Percentiles rank a stretch among this genome's conserved stretches.
These are phyloP conservation scores for Austrofundulus limnaeus DNA, from an alignment of 2,113 vertebrate genomes.

Conservation along the genomic window DNA sequence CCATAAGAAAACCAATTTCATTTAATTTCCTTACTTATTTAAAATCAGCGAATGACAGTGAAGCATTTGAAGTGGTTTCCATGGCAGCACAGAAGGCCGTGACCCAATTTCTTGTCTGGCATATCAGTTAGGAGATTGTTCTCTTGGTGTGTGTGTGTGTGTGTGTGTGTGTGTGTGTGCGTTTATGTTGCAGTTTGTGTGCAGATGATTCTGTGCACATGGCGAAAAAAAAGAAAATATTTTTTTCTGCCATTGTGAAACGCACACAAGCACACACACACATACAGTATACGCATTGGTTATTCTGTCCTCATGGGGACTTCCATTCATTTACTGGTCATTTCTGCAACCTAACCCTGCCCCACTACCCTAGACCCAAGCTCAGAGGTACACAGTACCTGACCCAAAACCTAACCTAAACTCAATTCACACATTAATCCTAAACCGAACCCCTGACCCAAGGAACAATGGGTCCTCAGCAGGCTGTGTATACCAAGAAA, in stretches of 20 bases:
- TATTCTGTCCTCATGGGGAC: too few relatives aligned
- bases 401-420: too few relatives aligned
- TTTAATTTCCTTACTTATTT: conserved; percentile 59
- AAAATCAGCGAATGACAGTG: conserved; percentile 44
- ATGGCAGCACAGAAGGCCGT: conserved; percentile 55
- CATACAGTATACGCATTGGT: too few relatives aligned
- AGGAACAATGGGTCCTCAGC: too few relatives aligned
- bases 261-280: too few relatives aligned
- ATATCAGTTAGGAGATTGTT: conserved; percentile 57
- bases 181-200: conserved; percentile 16
- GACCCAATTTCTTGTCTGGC: conserved; percentile 60
- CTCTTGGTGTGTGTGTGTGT: conserved; percentile 15
- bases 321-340: too few relatives aligned
- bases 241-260: neutral
- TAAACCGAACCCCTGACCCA: too few relatives aligned
- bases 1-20: conserved; percentile 60
- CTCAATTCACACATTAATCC: too few relatives aligned
- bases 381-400: too few relatives aligned
- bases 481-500: too few relatives aligned
- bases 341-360: too few relatives aligned
- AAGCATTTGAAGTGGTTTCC: conserved; percentile 59
- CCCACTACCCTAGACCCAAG: too few relatives aligned
- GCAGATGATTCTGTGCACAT: conserved; percentile 3
- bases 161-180: conserved; percentile 7
- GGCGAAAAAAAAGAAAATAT: neutral